Percentiles rank a stretch among this genome's conserved stretches.
These are phyloP conservation scores for Mythimna albipuncta DNA, from an alignment of 2,888 invertebrate species.

Conservation along the genomic window DNA sequence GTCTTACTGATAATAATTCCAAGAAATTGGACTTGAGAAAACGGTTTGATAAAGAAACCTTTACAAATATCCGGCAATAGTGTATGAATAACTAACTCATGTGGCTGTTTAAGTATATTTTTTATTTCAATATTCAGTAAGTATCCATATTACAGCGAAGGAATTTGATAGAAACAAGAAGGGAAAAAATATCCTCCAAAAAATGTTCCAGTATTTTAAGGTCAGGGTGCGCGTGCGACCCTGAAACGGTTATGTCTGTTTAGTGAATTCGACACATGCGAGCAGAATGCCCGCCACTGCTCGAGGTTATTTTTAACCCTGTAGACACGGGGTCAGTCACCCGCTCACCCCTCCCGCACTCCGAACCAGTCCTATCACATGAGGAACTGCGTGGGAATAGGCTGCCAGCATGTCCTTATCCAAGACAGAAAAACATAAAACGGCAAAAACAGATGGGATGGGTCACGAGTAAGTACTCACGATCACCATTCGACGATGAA, in stretches of 20 bases:
- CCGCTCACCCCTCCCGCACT: constrained; percentile 85
- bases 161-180: constrained; percentile 33
- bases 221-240: constrained; percentile 88
- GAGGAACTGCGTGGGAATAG: constrained; percentile 90
- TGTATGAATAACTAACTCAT: constrained; percentile 41
- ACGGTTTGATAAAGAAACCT: constrained; percentile 71
- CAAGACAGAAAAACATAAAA: constrained; percentile 70
- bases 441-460: constrained; percentile 65
- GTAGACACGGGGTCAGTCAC: constrained; percentile 89
- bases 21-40: constrained; percentile 72
- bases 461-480: constrained; percentile 35
- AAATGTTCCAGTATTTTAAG: constrained; percentile 65
- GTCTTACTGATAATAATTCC: constrained; percentile 78
- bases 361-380: constrained; percentile 88
- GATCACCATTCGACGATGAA: constrained; percentile 46
- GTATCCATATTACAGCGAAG: neutral
- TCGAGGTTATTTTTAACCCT: constrained; percentile 90
- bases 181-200: neutral
- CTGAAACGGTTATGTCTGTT: constrained; percentile 89
- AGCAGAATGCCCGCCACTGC: constrained; percentile 88
- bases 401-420: constrained; percentile 77
- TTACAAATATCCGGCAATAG: constrained; percentile 55
- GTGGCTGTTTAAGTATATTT: constrained; percentile 1
- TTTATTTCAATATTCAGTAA: neutral
- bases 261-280: constrained; percentile 90